Percentiles rank a stretch among this genome's conserved stretches.
These are phyloP conservation scores for Hyposoter dolosus DNA, from an alignment of 2,888 invertebrate species.

Conservation along the genomic window DNA sequence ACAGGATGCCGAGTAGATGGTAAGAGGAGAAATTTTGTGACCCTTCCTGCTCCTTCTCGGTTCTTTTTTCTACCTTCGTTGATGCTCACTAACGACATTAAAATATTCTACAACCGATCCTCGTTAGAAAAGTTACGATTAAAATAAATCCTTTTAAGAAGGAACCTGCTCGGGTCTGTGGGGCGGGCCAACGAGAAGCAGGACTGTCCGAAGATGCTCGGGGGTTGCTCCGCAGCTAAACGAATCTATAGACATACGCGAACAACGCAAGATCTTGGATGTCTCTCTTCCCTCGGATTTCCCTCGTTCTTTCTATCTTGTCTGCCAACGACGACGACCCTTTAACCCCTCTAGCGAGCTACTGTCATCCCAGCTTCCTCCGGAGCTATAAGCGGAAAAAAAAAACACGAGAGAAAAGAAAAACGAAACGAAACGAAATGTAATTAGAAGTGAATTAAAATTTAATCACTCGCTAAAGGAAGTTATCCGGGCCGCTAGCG, in stretches of 20 bases:
- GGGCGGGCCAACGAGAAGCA: not conserved
- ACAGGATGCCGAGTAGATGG: slow-evolving; percentile 17
- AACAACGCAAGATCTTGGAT: slow-evolving; percentile 38
- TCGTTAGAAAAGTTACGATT: slow-evolving; percentile 82
- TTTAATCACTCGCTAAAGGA: slow-evolving; percentile 82
- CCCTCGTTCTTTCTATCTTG: slow-evolving; percentile 42
- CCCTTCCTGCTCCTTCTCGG: slow-evolving; percentile 2
- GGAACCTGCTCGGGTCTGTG: slow-evolving; percentile 53
- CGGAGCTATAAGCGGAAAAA: slow-evolving; percentile 21
- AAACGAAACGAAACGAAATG: slow-evolving; percentile 75
- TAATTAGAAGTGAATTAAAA: slow-evolving; percentile 84
- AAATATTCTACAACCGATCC: slow-evolving; percentile 81
- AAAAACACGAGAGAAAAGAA: slow-evolving; percentile 38
- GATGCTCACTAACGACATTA: slow-evolving; percentile 78
- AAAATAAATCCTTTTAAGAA: slow-evolving; percentile 81
- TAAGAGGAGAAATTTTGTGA: slow-evolving; percentile 43
- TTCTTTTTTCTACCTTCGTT: slow-evolving; percentile 28
- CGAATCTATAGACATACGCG: slow-evolving; percentile 10
- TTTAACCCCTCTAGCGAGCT: slow-evolving; percentile 55
- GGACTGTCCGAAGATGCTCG: slow-evolving; percentile 28
- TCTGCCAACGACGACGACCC: slow-evolving; percentile 53
- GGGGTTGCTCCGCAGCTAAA: slow-evolving; percentile 14
- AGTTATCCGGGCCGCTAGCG: slow-evolving; percentile 78
- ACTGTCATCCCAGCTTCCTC: slow-evolving; percentile 43
- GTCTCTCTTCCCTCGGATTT: slow-evolving; percentile 28